Base-by-base conservation (phyloP, 2,888 invertebrate genomes). In the Priocnemis perturbator region DNA sequence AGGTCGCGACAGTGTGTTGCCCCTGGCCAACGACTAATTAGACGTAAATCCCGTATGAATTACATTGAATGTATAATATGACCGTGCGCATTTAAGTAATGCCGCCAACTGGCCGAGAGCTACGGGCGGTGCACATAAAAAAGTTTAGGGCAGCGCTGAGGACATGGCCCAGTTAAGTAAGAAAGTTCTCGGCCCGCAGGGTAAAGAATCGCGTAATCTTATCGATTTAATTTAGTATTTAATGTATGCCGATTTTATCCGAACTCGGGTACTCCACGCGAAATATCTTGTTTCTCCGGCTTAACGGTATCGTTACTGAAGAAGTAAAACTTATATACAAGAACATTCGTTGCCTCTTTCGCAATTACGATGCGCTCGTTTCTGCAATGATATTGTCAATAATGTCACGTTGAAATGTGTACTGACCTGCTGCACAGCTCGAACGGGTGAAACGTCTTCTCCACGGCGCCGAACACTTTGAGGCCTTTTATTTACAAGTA, bases 391-490 rank as follows among this genome's bases (percentile, higher is more conserved):
- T 26, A 7, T 26, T 26, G 7, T 26, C 7, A 26, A 7, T 7
- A 26, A 26, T 26, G 7, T 26, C 7, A 37, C 1, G 37, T 11
- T 26, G 26, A 21, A 21, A 9, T 23, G 21, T 55, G n/a, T 17
- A 47, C 56, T 15, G 30, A 81, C 80, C 80, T 81, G 86, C 92
- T 92, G 90, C 91, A 91, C 90, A 92, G 90, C 90, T 92, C 92
- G 91, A 91, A 91, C 89, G 91, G 91, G 90, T 91, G 91, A 88
- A 91, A 91, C 90, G 91, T 90, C 88, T 91, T 90, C 90, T 92
- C 92, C 91, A 92, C 91, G 90, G 92, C 90, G 89, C 91, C 91
- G 92, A 91, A 92, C 92, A 92, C 92, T 91, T 92, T 92, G 92
- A 91, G 88, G 92, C 91, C 91, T 92, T 92, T 91, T 91, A 87